Conservation (phyloP, 2,888 invertebrate species). For the Seira sanloemensis region DNA sequence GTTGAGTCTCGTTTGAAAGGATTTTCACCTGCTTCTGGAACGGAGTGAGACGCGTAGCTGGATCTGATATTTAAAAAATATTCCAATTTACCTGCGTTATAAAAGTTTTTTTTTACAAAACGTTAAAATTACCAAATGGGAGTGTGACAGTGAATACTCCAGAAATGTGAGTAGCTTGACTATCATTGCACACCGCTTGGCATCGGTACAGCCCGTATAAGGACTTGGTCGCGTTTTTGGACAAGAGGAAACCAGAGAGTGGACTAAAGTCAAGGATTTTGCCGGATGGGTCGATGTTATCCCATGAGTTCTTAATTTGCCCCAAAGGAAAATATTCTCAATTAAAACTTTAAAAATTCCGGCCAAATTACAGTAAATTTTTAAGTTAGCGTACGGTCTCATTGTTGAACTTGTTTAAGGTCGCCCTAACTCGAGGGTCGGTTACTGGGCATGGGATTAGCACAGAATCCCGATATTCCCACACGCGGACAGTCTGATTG, state of each 20-base stretch:
- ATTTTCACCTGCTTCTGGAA: constrained; percentile 65
- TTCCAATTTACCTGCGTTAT: not conserved
- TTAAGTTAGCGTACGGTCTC: constrained; percentile 37
- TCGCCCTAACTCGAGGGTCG: constrained; percentile 57
- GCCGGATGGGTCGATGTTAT: constrained; percentile 34
- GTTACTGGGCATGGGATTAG: constrained; percentile 56
- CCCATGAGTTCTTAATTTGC: constrained; percentile 27
- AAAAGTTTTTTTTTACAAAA: not conserved
- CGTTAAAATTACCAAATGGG: constrained; percentile 33
- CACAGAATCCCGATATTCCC: constrained; percentile 63
- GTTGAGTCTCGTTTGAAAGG: constrained; percentile 60
- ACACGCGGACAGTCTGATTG: constrained; percentile 59
- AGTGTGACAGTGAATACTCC: constrained; percentile 32
- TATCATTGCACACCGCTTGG: constrained; percentile 39
- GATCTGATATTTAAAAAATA: constrained; percentile 27
- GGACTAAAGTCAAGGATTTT: constrained; percentile 33
- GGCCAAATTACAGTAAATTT: no score
- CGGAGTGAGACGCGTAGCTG: constrained; percentile 56
- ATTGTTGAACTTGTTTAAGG: constrained; percentile 55
- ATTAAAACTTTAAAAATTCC: no score
- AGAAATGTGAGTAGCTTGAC: constrained; percentile 20
- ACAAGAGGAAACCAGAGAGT: constrained; percentile 37
- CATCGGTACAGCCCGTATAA: constrained; percentile 51
- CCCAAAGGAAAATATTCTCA: not conserved
- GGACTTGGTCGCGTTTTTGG: constrained; percentile 44